Evolutionary conservation across 2,797 vertebrate species (phyloP).

Genomic region (Eulemur albifrons): DNA sequence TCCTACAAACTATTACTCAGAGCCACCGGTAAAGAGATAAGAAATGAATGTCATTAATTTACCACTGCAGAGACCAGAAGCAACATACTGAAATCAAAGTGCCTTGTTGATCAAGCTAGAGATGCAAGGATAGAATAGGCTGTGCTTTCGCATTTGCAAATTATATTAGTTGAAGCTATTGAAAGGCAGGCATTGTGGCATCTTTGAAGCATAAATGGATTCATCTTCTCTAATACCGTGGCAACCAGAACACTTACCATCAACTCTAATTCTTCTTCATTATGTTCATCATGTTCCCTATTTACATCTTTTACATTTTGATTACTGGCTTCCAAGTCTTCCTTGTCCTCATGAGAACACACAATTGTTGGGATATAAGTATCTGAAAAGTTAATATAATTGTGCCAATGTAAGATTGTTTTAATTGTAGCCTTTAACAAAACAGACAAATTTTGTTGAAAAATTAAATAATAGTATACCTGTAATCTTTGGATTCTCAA

Average conservation of each 20-base stretch:
- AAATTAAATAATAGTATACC: constrained; percentile 80
- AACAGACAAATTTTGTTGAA: constrained; percentile 27
- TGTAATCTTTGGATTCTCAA: constrained; percentile 82
- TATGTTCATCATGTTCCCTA: constrained; percentile 74
- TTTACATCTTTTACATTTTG: constrained; percentile 79
- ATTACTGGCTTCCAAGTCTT: constrained; percentile 67
- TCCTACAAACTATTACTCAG: constrained; percentile 78
- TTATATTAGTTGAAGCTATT: constrained; percentile 80
- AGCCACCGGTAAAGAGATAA: constrained; percentile 75
- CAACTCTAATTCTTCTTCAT: constrained; percentile 85
- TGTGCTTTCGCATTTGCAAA: constrained; percentile 79
- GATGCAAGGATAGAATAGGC: constrained; percentile 71
- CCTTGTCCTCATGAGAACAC: constrained; percentile 81
- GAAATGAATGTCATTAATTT: constrained; percentile 81
- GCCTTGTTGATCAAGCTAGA: constrained; percentile 80
- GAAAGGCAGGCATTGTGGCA: constrained; percentile 76
- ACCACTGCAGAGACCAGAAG: constrained; percentile 78
- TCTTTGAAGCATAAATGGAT: constrained; percentile 82
- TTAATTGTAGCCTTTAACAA: neutral
- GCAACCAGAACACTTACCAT: constrained; percentile 86
- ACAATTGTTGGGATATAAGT: constrained; percentile 81
- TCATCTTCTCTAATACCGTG: constrained; percentile 79
- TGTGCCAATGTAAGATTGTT: constrained; percentile 56
- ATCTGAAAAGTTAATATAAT: constrained; percentile 82
- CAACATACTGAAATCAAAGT: constrained; percentile 78